Evolutionary conservation across 2,113 vertebrate species (phyloP).

Genomic region (Leptobrachium leishanense): DNA sequence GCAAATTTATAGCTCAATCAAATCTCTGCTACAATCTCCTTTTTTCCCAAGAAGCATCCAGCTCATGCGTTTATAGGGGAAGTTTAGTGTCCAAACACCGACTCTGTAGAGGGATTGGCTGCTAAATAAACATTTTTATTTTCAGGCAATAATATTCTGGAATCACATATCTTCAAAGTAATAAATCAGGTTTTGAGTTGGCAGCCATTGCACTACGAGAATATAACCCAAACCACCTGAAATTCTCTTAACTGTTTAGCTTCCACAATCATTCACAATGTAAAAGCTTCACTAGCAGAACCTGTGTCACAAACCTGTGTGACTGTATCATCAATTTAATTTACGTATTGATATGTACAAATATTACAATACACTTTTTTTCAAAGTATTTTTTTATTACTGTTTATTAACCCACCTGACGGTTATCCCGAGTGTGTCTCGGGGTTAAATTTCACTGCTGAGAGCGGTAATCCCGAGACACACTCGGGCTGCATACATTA

Average conservation of each 20-base stretch:
- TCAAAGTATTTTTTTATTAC: no score
- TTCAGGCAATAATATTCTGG: slow-evolving; percentile 25
- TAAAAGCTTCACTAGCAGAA: neutral
- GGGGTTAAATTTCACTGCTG: no score
- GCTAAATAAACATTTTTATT: slow-evolving; percentile 31
- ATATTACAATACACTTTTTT: no score
- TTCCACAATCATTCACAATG: neutral
- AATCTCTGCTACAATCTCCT: slow-evolving; percentile 4
- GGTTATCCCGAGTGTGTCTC: no score
- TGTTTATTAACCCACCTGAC: no score
- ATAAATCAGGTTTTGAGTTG: slow-evolving; percentile 7
- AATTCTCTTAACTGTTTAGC: neutral
- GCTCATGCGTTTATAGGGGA: slow-evolving; percentile 8
- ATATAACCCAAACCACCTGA: neutral
- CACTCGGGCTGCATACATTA: no score
- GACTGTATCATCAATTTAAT: no score
- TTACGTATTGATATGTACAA: no score
- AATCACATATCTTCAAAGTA: slow-evolving; percentile 20
- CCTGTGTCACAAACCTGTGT: no score
- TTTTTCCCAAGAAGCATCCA: slow-evolving; percentile 7
- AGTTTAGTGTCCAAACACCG: slow-evolving; percentile 26
- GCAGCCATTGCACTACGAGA: neutral
- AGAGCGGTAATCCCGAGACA: no score
- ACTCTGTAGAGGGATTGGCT: slow-evolving; percentile 22
- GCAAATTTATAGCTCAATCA: slow-evolving; percentile 17